phyloP scores from a whole-genome alignment of 2,888 invertebrate species.

The Willowsia nigromaculata region DNA sequence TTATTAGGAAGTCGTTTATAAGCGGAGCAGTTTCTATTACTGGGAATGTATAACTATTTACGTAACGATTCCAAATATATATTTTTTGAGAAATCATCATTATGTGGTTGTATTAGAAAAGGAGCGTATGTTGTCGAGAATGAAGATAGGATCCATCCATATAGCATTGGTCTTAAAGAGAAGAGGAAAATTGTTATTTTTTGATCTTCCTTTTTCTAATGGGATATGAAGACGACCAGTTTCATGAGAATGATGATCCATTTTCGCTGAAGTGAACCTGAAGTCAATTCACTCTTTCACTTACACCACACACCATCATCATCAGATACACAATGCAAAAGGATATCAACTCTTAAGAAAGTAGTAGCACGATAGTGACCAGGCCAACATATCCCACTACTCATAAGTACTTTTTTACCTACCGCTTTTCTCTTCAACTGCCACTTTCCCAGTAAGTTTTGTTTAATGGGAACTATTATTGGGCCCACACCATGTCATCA shows the following conservation, averaged over 20 bases:
- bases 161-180: too few species aligned
- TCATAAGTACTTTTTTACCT: background rate
- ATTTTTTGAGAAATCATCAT: background rate
- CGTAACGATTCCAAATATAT: background rate
- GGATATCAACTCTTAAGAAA: too few species aligned
- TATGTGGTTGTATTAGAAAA: too few species aligned
- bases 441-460: background rate
- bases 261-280: slow-evolving; percentile 13
- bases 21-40: background rate
- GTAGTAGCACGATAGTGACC: too few species aligned
- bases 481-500: background rate
- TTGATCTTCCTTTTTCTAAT: slow-evolving; percentile 38
- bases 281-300: slow-evolving; percentile 12
- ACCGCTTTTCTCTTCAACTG: background rate
- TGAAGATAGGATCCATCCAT: too few species aligned
- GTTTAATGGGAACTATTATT: slow-evolving; percentile 20
- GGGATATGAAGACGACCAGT: background rate
- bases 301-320: background rate
- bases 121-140: too few species aligned
- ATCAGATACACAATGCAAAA: background rate
- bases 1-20: slow-evolving; percentile 5
- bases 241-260: slow-evolving; percentile 14
- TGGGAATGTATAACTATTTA: background rate
- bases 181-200: slow-evolving; percentile 44
- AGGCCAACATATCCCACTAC: too few species aligned